phyloP scores from a whole-genome alignment of 2,113 vertebrate genomes.

The Piaya cayana region DNA sequence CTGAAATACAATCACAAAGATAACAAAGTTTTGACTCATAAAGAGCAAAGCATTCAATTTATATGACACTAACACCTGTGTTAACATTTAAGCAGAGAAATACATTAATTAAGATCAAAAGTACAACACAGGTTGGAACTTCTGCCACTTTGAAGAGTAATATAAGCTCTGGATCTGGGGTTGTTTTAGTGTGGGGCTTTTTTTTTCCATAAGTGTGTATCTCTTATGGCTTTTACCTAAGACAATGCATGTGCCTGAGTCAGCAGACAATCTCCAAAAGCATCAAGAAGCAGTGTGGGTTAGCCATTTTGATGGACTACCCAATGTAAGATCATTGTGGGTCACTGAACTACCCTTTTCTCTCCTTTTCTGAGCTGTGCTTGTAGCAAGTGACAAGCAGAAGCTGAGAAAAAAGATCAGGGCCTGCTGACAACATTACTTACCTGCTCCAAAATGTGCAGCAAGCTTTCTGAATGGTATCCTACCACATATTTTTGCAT shows the following conservation, averaged over 20 bases:
- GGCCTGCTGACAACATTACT: neutral
- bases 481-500: neutral
- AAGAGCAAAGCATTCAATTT: neutral
- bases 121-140: neutral
- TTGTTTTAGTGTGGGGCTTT: too few species aligned
- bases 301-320: neutral
- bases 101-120: neutral
- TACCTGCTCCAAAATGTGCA: neutral
- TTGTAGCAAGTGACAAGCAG: neutral
- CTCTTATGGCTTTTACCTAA: neutral
- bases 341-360: neutral
- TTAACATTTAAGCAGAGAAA: neutral
- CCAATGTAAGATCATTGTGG: neutral
- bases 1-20: neutral
- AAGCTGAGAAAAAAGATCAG: neutral
- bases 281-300: accelerated
- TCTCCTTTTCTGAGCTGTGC: neutral
- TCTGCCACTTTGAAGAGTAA: neutral
- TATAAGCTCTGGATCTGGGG: neutral
- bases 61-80: neutral
- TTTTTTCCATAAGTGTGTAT: neutral
- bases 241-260: neutral
- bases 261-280: neutral
- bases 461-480: neutral
- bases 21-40: neutral